Evolutionary conservation across 2,113 vertebrate species (phyloP).

Genomic region (Mustela lutreola): DNA sequence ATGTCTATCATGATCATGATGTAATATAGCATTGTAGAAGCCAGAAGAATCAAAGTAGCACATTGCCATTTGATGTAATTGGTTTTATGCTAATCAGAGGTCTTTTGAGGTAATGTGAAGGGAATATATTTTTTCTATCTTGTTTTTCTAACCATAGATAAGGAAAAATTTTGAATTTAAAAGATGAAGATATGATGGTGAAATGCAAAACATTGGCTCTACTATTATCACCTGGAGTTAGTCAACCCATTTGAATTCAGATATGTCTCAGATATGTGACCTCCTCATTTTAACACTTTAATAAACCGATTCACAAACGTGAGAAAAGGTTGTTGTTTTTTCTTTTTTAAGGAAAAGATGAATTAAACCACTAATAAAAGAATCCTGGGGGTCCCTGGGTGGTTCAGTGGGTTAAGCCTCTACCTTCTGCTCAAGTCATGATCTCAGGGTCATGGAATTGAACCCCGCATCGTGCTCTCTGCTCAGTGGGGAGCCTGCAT

Average conservation of each 20-base stretch:
- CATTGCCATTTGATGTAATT: neutral
- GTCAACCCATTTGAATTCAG: neutral
- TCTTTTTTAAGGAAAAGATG: neutral
- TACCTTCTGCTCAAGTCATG: too few relatives aligned
- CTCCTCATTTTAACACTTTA: neutral
- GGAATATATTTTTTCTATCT: neutral
- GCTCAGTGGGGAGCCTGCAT: too few relatives aligned
- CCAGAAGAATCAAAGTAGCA: neutral
- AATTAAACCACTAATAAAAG: too few relatives aligned
- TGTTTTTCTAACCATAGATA: neutral
- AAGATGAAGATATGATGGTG: neutral
- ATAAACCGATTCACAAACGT: neutral
- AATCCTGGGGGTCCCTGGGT: neutral
- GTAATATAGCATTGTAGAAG: neutral
- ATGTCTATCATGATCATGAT: neutral
- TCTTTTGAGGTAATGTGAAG: neutral
- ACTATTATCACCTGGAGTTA: neutral
- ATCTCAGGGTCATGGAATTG: too few relatives aligned
- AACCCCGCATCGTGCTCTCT: too few relatives aligned
- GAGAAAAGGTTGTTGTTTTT: neutral
- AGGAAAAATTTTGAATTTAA: neutral
- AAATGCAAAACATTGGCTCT: neutral
- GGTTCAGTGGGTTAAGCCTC: too few relatives aligned
- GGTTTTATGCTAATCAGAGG: neutral
- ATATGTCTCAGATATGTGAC: neutral